Evolutionary conservation across 2,113 vertebrate genomes (phyloP).

Genomic region (Plecotus auritus): DNA sequence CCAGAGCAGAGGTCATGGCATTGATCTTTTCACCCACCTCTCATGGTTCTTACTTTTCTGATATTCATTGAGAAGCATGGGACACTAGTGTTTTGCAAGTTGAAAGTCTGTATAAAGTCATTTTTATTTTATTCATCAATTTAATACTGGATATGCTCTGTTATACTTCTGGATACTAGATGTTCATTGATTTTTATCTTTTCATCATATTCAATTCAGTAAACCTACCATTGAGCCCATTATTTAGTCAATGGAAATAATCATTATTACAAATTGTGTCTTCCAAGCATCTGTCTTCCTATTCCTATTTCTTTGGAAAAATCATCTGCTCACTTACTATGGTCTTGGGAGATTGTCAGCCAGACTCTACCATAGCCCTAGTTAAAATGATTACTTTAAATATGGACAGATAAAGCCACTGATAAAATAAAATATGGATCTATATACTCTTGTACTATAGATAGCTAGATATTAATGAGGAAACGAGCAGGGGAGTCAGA

Average conservation of each 20-base stretch:
- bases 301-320: not conserved
- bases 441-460: not conserved
- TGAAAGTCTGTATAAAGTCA: not conserved
- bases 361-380: not conserved
- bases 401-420: not conserved
- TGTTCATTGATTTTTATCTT: not conserved
- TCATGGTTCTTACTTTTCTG: not conserved
- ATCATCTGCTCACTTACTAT: not conserved
- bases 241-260: not conserved
- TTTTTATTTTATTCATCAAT: not conserved
- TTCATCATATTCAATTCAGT: not conserved
- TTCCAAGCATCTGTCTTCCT: not conserved
- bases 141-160: not conserved
- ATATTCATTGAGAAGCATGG: not conserved
- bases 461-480: not conserved
- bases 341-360: not conserved
- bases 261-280: not conserved
- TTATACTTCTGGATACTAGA: not conserved
- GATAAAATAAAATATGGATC: not conserved
- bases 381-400: not conserved
- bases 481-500: not conserved
- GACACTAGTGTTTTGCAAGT: not conserved
- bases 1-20: rapidly evolving
- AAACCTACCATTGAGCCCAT: not conserved
- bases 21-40: not conserved